These are phyloP conservation scores for Manis javanica DNA, from an alignment of 2,797 vertebrate genomes.

Conservation along the genomic window DNA sequence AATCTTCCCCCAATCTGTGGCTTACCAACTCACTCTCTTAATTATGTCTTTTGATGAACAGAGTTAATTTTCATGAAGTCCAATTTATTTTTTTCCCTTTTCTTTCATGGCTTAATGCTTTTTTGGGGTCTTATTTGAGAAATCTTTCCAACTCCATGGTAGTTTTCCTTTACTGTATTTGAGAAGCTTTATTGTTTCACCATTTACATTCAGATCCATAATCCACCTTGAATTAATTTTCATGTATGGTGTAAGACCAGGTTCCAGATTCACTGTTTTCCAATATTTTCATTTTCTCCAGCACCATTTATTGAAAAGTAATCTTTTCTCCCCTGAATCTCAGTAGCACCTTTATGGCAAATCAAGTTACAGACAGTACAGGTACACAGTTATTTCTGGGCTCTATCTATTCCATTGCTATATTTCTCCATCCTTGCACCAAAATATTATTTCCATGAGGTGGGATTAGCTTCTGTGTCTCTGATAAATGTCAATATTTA, in stretches of 20 bases:
- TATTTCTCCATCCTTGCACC: neutral
- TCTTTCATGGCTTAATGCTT: neutral
- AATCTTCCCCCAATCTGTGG: neutral
- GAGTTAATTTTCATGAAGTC: constrained; percentile 22
- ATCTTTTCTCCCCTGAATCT: neutral
- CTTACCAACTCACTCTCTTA: neutral
- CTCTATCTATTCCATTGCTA: neutral
- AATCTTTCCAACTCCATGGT: neutral
- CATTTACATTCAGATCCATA: neutral
- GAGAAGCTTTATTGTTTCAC: neutral
- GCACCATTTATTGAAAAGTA: neutral
- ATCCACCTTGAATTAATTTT: constrained; percentile 14
- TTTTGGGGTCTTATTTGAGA: neutral
- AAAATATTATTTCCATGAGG: neutral
- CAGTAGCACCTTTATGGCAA: neutral
- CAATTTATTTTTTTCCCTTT: constrained; percentile 19
- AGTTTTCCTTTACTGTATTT: neutral
- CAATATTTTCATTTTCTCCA: neutral
- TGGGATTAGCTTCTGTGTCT: neutral
- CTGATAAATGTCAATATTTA: neutral
- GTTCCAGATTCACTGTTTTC: neutral
- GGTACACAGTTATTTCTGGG: neutral
- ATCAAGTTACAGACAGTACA: neutral
- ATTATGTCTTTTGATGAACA: constrained; percentile 30
- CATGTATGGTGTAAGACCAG: neutral